phyloP scores from a whole-genome alignment of 1,140 invertebrate species.

The Drosophila mojavensis region DNA sequence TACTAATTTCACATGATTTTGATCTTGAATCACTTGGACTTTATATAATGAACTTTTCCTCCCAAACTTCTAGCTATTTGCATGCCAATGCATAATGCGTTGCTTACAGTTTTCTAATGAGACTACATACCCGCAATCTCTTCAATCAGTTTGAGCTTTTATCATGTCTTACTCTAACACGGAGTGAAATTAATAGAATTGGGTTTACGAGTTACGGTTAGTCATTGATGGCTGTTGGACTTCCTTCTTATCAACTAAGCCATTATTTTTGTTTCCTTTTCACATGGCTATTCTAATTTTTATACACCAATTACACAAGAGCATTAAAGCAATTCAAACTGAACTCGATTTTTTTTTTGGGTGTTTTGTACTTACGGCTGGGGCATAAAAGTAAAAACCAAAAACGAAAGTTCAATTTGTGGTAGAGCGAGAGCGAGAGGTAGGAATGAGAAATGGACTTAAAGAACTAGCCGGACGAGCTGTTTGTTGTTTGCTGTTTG shows the following conservation, averaged over 20 bases:
- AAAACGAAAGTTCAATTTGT: conserved; percentile 75
- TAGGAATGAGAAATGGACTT: conserved; percentile 35
- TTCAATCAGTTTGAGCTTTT: neutral
- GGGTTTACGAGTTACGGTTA: conserved; percentile 22
- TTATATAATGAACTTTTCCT: too few relatives aligned
- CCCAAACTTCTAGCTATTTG: too few relatives aligned
- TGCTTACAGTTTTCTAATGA: too few relatives aligned
- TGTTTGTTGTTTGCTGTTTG: neutral
- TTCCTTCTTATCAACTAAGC: conserved; percentile 26
- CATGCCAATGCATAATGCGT: too few relatives aligned
- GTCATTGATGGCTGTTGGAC: conserved; percentile 16
- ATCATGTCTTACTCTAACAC: neutral
- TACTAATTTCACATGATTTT: too few relatives aligned
- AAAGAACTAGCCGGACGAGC: conserved; percentile 24
- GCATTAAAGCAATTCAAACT: conserved; percentile 15
- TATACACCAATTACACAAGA: conserved; percentile 31
- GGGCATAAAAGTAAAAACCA: conserved; percentile 65
- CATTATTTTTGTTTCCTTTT: conserved; percentile 24
- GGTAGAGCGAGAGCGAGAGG: conserved; percentile 4
- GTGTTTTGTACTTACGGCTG: conserved; percentile 62
- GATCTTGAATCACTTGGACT: too few relatives aligned
- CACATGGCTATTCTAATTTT: conserved; percentile 41
- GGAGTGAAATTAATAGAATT: neutral
- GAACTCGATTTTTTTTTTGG: conserved; percentile 25
- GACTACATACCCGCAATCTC: neutral